Evolutionary conservation across 2,888 invertebrate species (phyloP).

Genomic region (Amiota mariae): DNA sequence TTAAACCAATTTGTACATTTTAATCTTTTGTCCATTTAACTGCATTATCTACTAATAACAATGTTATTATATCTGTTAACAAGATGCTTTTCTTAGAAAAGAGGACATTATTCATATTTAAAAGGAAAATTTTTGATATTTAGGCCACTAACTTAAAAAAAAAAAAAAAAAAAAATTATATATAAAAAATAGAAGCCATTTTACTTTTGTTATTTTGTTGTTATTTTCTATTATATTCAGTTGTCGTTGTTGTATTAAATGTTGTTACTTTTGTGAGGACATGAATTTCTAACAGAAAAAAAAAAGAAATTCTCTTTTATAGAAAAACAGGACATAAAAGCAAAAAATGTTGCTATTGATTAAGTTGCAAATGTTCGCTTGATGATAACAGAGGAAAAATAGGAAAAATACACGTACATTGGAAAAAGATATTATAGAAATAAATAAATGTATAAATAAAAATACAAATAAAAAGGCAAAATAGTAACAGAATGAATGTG

Average conservation of each 20-base stretch:
- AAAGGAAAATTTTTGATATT: background rate
- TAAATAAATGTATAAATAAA: background rate
- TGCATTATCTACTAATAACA: too few relatives aligned
- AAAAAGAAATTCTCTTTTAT: too few relatives aligned
- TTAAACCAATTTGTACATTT: too few relatives aligned
- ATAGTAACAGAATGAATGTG: too few relatives aligned
- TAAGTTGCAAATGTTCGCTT: background rate
- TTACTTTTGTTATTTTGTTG: too few relatives aligned
- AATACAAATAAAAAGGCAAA: background rate
- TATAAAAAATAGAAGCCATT: too few relatives aligned
- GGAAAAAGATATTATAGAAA: background rate
- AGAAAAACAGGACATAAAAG: too few relatives aligned
- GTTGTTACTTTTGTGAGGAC: slow-evolving; percentile 1
- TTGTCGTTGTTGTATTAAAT: background rate
- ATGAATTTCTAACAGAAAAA: background rate
- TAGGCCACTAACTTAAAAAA: background rate
- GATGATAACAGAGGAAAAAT: background rate
- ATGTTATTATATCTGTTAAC: too few relatives aligned
- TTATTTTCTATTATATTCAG: too few relatives aligned
- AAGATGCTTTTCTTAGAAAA: background rate
- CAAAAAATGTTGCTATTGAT: too few relatives aligned
- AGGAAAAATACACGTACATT: background rate
- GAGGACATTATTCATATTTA: slow-evolving; percentile 10
- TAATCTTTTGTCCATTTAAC: too few relatives aligned
- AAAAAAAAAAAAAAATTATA: too few relatives aligned